These are phyloP conservation scores for Heliothis subflexa DNA, from an alignment of 1,140 invertebrate genomes.

Conservation along the genomic window DNA sequence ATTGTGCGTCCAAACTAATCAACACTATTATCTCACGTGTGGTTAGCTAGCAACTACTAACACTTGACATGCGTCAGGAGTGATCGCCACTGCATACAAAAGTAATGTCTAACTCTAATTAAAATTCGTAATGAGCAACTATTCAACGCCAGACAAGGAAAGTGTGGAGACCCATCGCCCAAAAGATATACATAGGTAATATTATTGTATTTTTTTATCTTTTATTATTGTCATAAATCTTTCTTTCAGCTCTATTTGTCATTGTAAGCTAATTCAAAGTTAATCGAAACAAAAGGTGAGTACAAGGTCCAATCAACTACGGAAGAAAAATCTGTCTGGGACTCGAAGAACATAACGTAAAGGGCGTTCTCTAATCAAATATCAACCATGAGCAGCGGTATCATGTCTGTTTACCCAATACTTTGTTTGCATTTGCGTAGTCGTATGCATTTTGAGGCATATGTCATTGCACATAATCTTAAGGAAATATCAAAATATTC, in stretches of 20 bases:
- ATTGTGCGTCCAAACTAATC: too few species aligned
- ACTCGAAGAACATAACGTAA: too few species aligned
- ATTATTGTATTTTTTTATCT: slow-evolving; percentile 5
- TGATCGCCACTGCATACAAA: not conserved
- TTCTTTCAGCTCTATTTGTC: not conserved
- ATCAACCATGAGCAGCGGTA: too few species aligned
- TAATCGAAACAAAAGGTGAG: too few species aligned
- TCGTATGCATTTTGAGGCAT: too few species aligned
- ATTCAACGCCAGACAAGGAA: slow-evolving; percentile 7
- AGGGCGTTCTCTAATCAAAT: too few species aligned
- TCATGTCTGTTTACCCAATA: too few species aligned
- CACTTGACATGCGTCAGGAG: not conserved
- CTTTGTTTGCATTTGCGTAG: too few species aligned
- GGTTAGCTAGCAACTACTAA: not conserved
- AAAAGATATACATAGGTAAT: not conserved
- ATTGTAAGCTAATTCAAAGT: not conserved
- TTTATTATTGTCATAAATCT: not conserved
- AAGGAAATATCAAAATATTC: too few species aligned
- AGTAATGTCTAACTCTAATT: not conserved
- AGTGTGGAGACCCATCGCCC: not conserved
- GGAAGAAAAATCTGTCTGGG: too few species aligned
- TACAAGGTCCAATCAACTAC: too few species aligned
- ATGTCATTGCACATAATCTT: too few species aligned
- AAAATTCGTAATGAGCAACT: slow-evolving; percentile 1
- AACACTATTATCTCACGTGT: not conserved